phyloP scores from a whole-genome alignment of 2,888 invertebrate genomes.

The Xestia c-nigrum region DNA sequence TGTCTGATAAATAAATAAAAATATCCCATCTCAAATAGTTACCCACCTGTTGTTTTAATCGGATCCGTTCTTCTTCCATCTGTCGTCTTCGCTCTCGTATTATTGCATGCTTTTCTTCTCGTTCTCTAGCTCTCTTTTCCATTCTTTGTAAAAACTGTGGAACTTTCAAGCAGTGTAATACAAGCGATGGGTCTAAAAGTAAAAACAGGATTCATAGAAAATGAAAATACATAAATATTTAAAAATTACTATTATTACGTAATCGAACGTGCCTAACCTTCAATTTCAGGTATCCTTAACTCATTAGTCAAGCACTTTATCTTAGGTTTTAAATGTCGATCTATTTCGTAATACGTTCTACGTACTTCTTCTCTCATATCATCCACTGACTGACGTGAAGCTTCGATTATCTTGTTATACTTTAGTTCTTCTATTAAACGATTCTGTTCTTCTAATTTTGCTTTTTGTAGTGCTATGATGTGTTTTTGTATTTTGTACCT shows the following conservation, averaged over 20 bases:
- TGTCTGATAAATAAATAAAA: no score
- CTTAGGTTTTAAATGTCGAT: constrained; percentile 90
- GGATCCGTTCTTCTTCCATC: constrained; percentile 87
- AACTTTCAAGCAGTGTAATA: constrained; percentile 89
- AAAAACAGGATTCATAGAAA: constrained; percentile 2
- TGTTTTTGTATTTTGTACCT: constrained; percentile 93
- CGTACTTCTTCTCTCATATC: constrained; percentile 91
- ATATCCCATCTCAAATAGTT: not conserved
- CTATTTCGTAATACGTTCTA: constrained; percentile 89
- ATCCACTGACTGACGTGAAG: constrained; percentile 90
- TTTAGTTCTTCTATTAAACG: constrained; percentile 94
- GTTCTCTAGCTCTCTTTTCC: constrained; percentile 93
- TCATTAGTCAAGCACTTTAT: constrained; percentile 89
- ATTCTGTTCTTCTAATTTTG: constrained; percentile 93
- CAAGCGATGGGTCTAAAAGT: constrained; percentile 81
- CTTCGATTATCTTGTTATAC: constrained; percentile 92
- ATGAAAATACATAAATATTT: not conserved
- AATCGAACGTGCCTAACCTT: constrained; percentile 74
- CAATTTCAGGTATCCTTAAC: constrained; percentile 83
- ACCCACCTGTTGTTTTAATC: constrained; percentile 88
- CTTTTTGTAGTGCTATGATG: constrained; percentile 93
- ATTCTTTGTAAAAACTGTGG: constrained; percentile 93
- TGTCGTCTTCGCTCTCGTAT: constrained; percentile 87
- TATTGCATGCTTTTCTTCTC: constrained; percentile 90
- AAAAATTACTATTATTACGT: constrained; percentile 3